A percentile compares a stretch with the other conserved stretches of the same genome.
Conservation (phyloP, 2,888 invertebrate genomes). For the Sympetrum striolatum region DNA sequence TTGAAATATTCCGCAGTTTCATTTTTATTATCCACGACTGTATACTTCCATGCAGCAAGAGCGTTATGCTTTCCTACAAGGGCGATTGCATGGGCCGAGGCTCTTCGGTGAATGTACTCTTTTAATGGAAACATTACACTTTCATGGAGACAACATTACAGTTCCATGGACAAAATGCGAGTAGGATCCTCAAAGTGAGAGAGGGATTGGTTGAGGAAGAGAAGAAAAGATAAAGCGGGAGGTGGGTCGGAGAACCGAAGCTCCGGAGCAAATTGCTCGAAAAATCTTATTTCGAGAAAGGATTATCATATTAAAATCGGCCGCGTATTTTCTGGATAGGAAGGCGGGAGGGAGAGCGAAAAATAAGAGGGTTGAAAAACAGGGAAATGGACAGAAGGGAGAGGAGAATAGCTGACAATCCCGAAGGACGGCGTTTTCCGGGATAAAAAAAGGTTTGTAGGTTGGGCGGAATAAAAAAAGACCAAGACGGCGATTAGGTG, state of each 20-base stretch:
- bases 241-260: not conserved
- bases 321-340: not conserved
- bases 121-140: too few species aligned
- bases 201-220: not conserved
- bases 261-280: slow-evolving; percentile 33
- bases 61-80: too few species aligned
- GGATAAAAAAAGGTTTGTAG: slow-evolving; percentile 7
- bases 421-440: not conserved
- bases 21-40: too few species aligned
- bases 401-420: not conserved
- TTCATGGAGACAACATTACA: too few species aligned
- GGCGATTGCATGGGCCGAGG: too few species aligned
- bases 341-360: not conserved
- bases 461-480: not conserved
- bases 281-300: slow-evolving; percentile 41
- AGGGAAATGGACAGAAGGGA: not conserved
- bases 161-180: too few species aligned
- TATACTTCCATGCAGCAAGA: too few species aligned
- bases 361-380: slow-evolving; percentile 20
- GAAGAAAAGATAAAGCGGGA: not conserved
- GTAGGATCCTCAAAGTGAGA: too few species aligned
- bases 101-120: too few species aligned
- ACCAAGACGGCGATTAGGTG: slow-evolving; percentile 24
- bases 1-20: too few species aligned
- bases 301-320: slow-evolving; percentile 39